Conservation (phyloP, 1,140 invertebrate species). For the Rhopalosiphum maidis region DNA sequence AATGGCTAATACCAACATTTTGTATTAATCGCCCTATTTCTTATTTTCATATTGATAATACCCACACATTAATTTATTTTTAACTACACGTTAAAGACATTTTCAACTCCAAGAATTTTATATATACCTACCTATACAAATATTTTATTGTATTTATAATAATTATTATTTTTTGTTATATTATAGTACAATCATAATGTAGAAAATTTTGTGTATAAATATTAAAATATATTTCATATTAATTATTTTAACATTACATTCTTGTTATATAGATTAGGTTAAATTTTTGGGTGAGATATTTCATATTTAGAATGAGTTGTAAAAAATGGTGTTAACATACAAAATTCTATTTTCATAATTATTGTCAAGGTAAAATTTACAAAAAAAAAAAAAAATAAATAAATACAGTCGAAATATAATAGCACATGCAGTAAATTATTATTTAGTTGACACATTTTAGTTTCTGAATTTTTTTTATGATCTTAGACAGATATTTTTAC, state of each 20-base stretch:
- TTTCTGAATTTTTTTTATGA: neutral
- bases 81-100: neutral
- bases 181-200: neutral
- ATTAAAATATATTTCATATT: neutral
- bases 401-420: neutral
- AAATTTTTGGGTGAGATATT: neutral
- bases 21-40: neutral
- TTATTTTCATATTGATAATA: neutral
- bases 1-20: neutral
- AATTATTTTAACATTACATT: neutral
- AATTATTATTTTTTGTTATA: neutral
- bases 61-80: neutral
- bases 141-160: neutral
- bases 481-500: neutral
- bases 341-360: slow-evolving; percentile 19
- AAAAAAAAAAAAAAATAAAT: neutral
- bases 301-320: neutral
- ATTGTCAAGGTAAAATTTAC: neutral
- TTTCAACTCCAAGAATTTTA: neutral
- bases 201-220: neutral
- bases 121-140: neutral
- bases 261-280: neutral
- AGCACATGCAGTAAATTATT: neutral
- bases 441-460: neutral
- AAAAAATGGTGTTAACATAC: neutral